These are phyloP conservation scores for Brachypteracias leptosomus DNA, from an alignment of 2,113 vertebrate species.

Conservation along the genomic window DNA sequence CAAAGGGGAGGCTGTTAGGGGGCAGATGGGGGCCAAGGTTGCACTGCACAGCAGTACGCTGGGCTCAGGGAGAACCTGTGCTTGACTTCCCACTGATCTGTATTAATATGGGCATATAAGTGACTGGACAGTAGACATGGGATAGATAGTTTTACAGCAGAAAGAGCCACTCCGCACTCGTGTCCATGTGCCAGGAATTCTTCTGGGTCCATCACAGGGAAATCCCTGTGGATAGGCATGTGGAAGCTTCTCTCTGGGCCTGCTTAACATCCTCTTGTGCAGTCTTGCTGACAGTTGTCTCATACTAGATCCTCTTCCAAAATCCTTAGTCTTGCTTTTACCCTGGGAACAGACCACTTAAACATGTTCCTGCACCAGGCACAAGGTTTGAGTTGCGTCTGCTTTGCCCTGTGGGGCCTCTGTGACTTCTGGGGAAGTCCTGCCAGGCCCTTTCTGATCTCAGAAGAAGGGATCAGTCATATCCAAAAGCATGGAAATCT, in stretches of 20 bases:
- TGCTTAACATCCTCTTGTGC: not conserved
- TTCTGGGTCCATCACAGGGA: not conserved
- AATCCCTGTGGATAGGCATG: not conserved
- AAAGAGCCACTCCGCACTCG: not conserved
- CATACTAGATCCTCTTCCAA: not conserved
- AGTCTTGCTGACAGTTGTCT: not conserved
- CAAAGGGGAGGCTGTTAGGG: not conserved
- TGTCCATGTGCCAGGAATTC: not conserved
- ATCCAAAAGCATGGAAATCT: not conserved
- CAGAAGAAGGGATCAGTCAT: not conserved
- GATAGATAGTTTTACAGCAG: not conserved
- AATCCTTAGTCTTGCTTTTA: not conserved
- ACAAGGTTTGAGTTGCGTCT: accelerated
- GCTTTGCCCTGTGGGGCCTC: not conserved
- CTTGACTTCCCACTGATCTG: not conserved
- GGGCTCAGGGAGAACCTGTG: not conserved
- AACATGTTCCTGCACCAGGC: accelerated
- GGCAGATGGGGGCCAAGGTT: not conserved
- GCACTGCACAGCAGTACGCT: not conserved
- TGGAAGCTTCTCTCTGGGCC: not conserved
- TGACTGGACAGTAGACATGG: not conserved
- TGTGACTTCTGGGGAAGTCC: not conserved
- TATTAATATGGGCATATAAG: not conserved
- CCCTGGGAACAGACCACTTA: not conserved
- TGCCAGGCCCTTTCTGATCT: not conserved